Evolutionary conservation across 2,797 vertebrate species (phyloP).

Genomic region (Oophaga sylvatica): DNA sequence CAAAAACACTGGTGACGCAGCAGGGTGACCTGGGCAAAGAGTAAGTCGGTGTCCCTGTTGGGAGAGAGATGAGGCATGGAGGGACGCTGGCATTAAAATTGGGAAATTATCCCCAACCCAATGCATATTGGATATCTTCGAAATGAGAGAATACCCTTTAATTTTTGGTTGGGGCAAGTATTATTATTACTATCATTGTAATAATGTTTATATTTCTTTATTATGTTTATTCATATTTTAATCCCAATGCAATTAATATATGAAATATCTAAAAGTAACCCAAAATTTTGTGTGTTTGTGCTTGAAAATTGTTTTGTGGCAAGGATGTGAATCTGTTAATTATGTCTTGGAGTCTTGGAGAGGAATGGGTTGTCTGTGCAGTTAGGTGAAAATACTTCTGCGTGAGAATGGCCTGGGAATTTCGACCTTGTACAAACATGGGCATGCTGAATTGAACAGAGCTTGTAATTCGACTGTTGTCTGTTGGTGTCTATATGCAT

Average conservation of each 20-base stretch:
- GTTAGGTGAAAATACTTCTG: constrained; percentile 12
- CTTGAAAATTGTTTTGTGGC: background rate
- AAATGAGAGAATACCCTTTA: background rate
- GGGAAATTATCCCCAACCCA: no score
- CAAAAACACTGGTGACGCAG: no score
- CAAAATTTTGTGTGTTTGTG: background rate
- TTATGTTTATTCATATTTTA: background rate
- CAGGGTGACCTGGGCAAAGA: no score
- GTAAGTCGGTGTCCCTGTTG: no score
- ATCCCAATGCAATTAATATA: background rate
- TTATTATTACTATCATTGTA: background rate
- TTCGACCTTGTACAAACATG: constrained; percentile 26
- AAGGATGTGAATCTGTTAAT: background rate
- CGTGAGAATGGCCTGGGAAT: constrained; percentile 40
- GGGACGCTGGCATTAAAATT: no score
- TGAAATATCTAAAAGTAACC: background rate
- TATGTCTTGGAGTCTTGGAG: background rate
- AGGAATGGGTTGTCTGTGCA: background rate
- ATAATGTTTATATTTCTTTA: background rate
- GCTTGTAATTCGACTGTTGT: background rate
- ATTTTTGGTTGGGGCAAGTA: background rate
- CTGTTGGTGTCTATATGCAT: background rate
- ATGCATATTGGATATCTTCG: no score
- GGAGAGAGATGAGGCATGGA: no score
- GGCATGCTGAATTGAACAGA: constrained; percentile 34